Base-by-base conservation (phyloP, 2,888 invertebrate species). In the Andrena trimmerana region DNA sequence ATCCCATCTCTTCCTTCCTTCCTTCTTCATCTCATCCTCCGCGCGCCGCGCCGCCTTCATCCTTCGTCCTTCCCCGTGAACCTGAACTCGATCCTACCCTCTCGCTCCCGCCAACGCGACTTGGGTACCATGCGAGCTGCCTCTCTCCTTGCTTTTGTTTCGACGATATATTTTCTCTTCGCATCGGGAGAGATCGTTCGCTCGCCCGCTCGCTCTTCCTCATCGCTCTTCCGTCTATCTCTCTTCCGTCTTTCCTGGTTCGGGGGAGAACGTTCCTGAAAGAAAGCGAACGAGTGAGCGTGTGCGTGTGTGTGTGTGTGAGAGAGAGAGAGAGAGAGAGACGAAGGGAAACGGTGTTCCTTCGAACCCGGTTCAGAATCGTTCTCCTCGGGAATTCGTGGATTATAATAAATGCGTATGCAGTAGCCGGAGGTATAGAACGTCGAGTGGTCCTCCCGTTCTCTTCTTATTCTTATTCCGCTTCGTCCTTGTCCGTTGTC, bases 401-500 rank as follows among this genome's bases (percentile, higher is more conserved):
- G 87, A 92, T 92, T 92, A 91, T 92, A 92, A 92, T 91, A 91
- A 90, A 91, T 92, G 90, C 91, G 91, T 92, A 92, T 91, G 92
- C 89, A 91, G 90, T 86, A 91, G 91, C 88, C 85, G 80, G 86
- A 82, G 85, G 86, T 88, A 89, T 83, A 85, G 79, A 84, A 78
- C 81, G 83, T 88, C 87, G 79, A 86, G 85, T 77, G 81, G 75
- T 65, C 79, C 74, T 83, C 65, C 75, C 67, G 50, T 78, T 81
- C 74, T 85, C 77, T 83, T 79, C 71, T 76, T 70, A 62, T 80
- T 81, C 77, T 78, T 83, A 50, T 74, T 70, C 77, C 67, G 29
- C 67, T 71, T 70, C 71, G 77, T 80, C 69, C 78, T 78, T 70
- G 70, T 83, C 78, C 70, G 72, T 57, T 63, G 73, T 62, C 77